phyloP scores from a whole-genome alignment of 2,113 vertebrate species.

The Entomyzon cyanotis region DNA sequence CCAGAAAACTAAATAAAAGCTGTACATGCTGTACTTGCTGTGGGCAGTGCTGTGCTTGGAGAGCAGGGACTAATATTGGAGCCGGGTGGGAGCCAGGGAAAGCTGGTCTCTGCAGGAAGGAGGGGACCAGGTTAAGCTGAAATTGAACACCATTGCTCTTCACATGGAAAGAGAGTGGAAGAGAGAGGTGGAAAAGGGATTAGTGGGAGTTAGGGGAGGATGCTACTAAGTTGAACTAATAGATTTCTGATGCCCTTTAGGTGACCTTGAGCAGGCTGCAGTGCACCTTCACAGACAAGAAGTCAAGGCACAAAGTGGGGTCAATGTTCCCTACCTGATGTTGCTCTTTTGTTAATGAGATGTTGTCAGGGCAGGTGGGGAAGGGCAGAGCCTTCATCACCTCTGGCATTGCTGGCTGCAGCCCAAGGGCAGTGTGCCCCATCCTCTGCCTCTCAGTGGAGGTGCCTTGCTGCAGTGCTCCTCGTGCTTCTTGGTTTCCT shows the following conservation, averaged over 20 bases:
- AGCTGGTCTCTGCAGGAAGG: background rate
- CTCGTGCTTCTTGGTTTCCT: background rate
- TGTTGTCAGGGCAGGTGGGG: background rate
- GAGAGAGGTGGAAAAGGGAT: background rate
- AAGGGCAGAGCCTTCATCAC: background rate
- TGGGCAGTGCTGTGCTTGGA: background rate
- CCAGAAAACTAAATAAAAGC: slow-evolving; percentile 28
- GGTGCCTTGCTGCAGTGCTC: background rate
- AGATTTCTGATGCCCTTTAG: background rate
- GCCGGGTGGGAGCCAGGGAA: background rate
- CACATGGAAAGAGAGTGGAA: background rate
- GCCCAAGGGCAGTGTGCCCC: background rate
- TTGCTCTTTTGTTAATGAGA: background rate
- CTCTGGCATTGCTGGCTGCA: background rate
- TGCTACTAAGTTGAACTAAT: background rate
- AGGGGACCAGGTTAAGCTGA: background rate
- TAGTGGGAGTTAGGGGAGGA: background rate
- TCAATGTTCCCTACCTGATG: background rate
- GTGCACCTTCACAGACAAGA: fast-evolving
- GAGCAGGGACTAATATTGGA: background rate
- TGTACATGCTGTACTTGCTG: background rate
- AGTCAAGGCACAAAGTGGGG: background rate
- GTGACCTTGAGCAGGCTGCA: background rate
- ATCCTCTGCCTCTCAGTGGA: background rate
- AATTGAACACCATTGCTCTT: background rate